Evolutionary conservation across 2,113 vertebrate species (phyloP).

Genomic region (Xenopus borealis): DNA sequence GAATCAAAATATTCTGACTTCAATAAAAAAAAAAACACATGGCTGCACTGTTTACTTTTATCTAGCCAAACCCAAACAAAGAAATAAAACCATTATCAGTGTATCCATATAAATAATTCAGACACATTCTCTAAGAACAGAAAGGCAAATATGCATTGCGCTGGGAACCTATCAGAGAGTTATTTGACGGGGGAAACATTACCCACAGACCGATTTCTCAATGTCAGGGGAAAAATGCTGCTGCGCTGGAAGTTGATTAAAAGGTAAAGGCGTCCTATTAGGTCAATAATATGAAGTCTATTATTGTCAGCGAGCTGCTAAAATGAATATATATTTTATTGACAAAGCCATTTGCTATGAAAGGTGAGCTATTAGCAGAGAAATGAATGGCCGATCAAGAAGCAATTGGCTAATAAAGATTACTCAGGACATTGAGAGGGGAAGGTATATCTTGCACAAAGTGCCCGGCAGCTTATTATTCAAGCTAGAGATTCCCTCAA

Average conservation of each 20-base stretch:
- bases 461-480: not conserved
- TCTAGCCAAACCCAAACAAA: too few relatives aligned
- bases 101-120: too few relatives aligned
- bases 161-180: too few relatives aligned
- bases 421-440: not conserved
- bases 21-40: too few relatives aligned
- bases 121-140: too few relatives aligned
- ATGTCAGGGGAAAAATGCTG: not conserved
- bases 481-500: conserved; percentile 7
- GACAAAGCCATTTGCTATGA: not conserved
- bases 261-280: conserved; percentile 1
- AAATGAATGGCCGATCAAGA: conserved; percentile 1
- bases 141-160: too few relatives aligned
- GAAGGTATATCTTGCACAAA: conserved; percentile 28
- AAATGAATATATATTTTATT: conserved; percentile 24
- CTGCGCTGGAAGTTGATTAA: not conserved
- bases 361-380: conserved; percentile 3
- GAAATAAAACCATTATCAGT: too few relatives aligned
- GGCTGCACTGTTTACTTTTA: too few relatives aligned
- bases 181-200: too few relatives aligned
- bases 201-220: not conserved
- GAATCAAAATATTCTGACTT: too few relatives aligned
- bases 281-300: conserved; percentile 18
- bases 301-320: conserved; percentile 11
- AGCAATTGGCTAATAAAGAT: conserved; percentile 14